Conservation (phyloP, 2,888 invertebrate genomes). For the Lithosia quadra region DNA sequence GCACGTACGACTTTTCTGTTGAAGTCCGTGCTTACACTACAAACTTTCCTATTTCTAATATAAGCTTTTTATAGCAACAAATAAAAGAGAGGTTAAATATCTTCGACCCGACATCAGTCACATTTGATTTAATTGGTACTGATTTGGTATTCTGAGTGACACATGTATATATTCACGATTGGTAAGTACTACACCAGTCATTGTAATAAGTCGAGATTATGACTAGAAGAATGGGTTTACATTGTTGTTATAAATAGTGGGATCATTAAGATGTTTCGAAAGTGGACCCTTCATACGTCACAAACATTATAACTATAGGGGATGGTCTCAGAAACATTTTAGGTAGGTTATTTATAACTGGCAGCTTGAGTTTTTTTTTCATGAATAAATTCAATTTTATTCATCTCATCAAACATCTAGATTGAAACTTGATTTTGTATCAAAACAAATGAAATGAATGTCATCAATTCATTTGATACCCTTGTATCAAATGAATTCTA, state of each 20-base stretch:
- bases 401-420: background rate
- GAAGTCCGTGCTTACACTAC: too few relatives aligned
- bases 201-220: background rate
- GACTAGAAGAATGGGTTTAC: background rate
- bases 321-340: background rate
- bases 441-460: background rate
- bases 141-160: constrained; percentile 2
- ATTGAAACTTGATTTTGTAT: background rate
- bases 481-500: background rate
- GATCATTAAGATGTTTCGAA: background rate
- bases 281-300: too few relatives aligned
- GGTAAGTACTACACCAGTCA: background rate
- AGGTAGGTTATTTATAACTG: background rate
- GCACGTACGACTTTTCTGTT: too few relatives aligned
- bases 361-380: background rate
- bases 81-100: constrained; percentile 8
- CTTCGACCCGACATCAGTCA: background rate
- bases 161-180: background rate
- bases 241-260: background rate
- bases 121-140: constrained; percentile 16
- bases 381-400: background rate
- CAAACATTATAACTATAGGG: background rate
- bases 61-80: background rate
- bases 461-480: background rate
- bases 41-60: background rate